These are phyloP conservation scores for Drosophila gaucha DNA, from an alignment of 2,888 invertebrate species.

Conservation along the genomic window DNA sequence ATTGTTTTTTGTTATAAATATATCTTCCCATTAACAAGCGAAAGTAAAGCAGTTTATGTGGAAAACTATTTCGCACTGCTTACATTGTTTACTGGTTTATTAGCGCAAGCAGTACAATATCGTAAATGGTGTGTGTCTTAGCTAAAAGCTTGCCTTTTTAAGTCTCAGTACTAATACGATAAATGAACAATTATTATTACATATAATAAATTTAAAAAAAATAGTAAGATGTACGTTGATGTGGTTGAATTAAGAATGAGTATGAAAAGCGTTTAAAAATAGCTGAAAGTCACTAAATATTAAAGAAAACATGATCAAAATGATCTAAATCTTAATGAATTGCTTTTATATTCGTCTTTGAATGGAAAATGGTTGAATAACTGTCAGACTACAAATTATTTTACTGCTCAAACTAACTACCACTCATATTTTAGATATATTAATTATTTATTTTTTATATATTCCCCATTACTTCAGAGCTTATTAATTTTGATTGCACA, in stretches of 20 bases:
- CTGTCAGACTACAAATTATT: too few relatives aligned
- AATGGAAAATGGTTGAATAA: not conserved
- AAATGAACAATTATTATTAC: too few relatives aligned
- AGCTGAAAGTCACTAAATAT: too few relatives aligned
- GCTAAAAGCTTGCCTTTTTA: not conserved
- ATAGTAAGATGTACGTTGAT: too few relatives aligned
- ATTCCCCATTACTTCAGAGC: not conserved
- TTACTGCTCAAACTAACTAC: too few relatives aligned
- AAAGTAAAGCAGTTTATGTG: not conserved
- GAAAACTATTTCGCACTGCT: conserved; percentile 15
- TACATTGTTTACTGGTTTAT: not conserved
- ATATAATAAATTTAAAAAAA: too few relatives aligned
- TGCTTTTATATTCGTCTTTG: not conserved
- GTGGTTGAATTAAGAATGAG: too few relatives aligned
- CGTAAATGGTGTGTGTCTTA: not conserved
- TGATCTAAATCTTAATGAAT: not conserved
- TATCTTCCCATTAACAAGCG: conserved; percentile 61
- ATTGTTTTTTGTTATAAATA: too few relatives aligned
- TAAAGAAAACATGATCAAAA: not conserved
- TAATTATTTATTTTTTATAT: not conserved
- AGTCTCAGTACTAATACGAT: conserved; percentile 1
- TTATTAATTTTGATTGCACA: not conserved
- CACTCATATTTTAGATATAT: not conserved
- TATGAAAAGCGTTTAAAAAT: too few relatives aligned
- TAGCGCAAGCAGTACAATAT: conserved; percentile 27